These are phyloP conservation scores for Chromobotia macracanthus DNA, from an alignment of 2,797 vertebrate genomes.

Conservation along the genomic window DNA sequence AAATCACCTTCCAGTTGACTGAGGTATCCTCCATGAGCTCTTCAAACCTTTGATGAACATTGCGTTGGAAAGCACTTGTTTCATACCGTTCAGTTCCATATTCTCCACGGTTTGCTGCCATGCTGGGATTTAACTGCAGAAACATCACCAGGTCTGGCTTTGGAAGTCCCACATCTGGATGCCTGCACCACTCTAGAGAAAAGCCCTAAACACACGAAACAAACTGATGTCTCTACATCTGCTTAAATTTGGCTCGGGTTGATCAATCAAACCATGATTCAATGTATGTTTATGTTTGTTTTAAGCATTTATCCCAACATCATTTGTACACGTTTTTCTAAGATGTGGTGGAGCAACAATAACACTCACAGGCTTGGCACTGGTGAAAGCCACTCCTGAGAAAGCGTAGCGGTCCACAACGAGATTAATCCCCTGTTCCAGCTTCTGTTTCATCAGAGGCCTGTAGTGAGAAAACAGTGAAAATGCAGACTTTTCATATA, in stretches of 20 bases:
- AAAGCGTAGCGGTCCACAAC: constrained; percentile 94
- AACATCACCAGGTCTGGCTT: constrained; percentile 94
- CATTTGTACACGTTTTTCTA: too few relatives aligned
- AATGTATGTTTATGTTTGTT: not conserved
- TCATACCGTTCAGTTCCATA: constrained; percentile 90
- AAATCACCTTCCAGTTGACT: constrained; percentile 89
- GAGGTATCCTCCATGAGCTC: constrained; percentile 83
- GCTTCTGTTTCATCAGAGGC: constrained; percentile 86
- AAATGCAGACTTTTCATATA: not conserved
- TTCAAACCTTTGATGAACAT: constrained; percentile 79
- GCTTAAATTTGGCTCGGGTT: not conserved
- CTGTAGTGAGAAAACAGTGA: constrained; percentile 66
- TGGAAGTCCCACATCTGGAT: constrained; percentile 89
- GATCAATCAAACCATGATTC: not conserved
- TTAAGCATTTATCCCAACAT: not conserved
- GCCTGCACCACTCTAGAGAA: constrained; percentile 88
- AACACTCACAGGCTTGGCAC: constrained; percentile 89
- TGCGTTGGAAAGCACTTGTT: constrained; percentile 80
- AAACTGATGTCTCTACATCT: not conserved
- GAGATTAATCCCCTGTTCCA: constrained; percentile 85
- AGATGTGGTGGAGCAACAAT: not conserved
- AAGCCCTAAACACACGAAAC: constrained; percentile 79
- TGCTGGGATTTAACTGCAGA: constrained; percentile 77
- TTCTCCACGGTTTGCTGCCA: constrained; percentile 80
- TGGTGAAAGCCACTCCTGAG: constrained; percentile 94